phyloP scores from a whole-genome alignment of 2,888 invertebrate species.

The Ditula angustiorana region DNA sequence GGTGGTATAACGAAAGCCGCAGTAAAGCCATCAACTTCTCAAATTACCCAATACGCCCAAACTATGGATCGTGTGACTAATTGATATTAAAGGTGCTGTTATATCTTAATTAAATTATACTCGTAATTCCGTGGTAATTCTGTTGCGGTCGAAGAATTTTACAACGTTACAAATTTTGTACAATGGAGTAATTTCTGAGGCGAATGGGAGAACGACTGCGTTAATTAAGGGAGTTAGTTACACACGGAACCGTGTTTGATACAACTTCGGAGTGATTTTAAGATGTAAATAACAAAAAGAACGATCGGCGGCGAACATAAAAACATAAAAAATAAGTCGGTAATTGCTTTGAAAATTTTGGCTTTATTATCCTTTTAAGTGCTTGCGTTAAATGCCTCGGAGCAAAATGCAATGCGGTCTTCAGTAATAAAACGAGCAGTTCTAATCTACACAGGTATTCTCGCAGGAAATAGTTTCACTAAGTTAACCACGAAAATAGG shows the following conservation, averaged over 20 bases:
- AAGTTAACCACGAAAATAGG: constrained; percentile 74
- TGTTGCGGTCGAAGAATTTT: constrained; percentile 74
- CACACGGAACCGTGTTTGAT: constrained; percentile 60
- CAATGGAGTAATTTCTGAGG: constrained; percentile 75
- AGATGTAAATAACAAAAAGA: constrained; percentile 14
- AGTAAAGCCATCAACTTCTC: constrained; percentile 78
- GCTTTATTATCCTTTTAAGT: constrained; percentile 10
- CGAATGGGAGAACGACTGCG: constrained; percentile 73
- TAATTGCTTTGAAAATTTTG: constrained; percentile 23
- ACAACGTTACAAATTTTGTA: constrained; percentile 79
- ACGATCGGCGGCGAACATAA: constrained; percentile 14
- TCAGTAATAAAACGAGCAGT: constrained; percentile 15
- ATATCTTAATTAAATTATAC: constrained; percentile 84
- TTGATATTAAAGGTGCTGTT: constrained; percentile 81
- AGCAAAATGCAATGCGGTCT: constrained; percentile 11
- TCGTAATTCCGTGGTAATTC: constrained; percentile 72
- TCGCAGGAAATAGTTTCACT: constrained; percentile 63
- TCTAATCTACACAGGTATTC: constrained; percentile 37
- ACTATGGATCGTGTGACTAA: constrained; percentile 81
- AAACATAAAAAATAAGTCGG: constrained; percentile 20
- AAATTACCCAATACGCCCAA: constrained; percentile 82
- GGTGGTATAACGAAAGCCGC: constrained; percentile 76
- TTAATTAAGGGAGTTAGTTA: constrained; percentile 73
- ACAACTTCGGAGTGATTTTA: constrained; percentile 24
- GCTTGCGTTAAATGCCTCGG: constrained; percentile 1